Evolutionary conservation across 35 echinoderm and acorn worm species (phyloP).

Genomic region (Apostichopus californicus): DNA sequence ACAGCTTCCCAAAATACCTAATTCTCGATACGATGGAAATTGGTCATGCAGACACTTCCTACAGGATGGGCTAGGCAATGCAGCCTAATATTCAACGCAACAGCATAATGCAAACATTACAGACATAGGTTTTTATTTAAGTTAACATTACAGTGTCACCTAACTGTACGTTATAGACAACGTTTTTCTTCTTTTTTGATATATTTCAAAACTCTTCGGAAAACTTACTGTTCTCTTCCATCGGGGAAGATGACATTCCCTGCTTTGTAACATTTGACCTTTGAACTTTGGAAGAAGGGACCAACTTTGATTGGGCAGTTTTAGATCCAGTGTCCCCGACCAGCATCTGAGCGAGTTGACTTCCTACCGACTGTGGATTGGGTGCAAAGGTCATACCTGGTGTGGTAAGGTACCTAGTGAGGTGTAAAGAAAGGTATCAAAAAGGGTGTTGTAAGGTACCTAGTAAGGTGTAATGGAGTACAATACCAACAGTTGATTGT

Average conservation of each 20-base stretch:
- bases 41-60: no score
- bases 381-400: constrained; percentile 61
- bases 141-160: no score
- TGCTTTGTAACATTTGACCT: constrained; percentile 19
- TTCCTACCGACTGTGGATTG: constrained; percentile 71
- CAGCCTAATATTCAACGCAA: no score
- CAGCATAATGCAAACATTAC: no score
- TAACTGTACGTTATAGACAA: no score
- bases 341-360: constrained; percentile 69
- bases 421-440: no score
- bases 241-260: background rate
- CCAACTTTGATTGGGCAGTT: background rate
- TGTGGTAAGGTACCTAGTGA: constrained; percentile 64
- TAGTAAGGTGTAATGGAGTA: background rate
- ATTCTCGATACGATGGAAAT: no score
- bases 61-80: no score
- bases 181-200: no score
- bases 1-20: no score
- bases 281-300: background rate
- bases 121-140: no score
- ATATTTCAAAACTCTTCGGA: background rate
- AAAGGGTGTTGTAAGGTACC: constrained; percentile 64
- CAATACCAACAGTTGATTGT: no score
- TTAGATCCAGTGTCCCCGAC: constrained; percentile 53
- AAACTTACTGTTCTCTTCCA: constrained; percentile 53